phyloP scores from a whole-genome alignment of 2,113 vertebrate species.

The Centropus unirufus region DNA sequence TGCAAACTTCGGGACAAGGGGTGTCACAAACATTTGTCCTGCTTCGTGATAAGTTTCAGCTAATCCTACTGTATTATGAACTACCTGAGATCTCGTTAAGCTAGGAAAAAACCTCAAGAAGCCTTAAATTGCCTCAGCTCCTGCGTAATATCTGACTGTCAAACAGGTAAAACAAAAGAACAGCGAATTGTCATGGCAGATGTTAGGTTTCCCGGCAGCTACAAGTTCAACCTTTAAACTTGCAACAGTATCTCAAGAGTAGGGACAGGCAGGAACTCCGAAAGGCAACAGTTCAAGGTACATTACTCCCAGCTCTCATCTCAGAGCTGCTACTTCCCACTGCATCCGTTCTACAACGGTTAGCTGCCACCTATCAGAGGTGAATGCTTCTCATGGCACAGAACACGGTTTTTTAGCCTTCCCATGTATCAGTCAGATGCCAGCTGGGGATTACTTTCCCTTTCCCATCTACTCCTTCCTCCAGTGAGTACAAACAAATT shows the following conservation, averaged over 20 bases:
- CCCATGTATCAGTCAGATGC: rapidly evolving
- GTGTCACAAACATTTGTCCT: not conserved
- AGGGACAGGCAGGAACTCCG: not conserved
- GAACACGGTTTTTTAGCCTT: not conserved
- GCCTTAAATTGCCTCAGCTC: not conserved
- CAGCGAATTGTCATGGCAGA: not conserved
- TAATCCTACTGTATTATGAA: not conserved
- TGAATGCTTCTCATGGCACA: not conserved
- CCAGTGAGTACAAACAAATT: not conserved
- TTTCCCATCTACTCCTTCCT: not conserved
- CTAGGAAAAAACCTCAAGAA: too few species aligned
- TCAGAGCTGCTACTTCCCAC: not conserved
- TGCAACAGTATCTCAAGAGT: not conserved
- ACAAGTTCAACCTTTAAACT: not conserved
- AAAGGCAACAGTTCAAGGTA: not conserved
- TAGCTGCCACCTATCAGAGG: not conserved
- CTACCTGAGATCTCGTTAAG: not conserved
- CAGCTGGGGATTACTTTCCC: rapidly evolving
- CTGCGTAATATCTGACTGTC: not conserved
- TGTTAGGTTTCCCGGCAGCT: not conserved
- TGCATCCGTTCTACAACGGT: not conserved
- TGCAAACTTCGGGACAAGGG: not conserved
- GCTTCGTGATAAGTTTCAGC: not conserved
- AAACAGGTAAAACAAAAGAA: not conserved
- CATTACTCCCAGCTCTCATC: not conserved